Conservation (phyloP, 2,888 invertebrate species). For the Tipula vernalis region DNA sequence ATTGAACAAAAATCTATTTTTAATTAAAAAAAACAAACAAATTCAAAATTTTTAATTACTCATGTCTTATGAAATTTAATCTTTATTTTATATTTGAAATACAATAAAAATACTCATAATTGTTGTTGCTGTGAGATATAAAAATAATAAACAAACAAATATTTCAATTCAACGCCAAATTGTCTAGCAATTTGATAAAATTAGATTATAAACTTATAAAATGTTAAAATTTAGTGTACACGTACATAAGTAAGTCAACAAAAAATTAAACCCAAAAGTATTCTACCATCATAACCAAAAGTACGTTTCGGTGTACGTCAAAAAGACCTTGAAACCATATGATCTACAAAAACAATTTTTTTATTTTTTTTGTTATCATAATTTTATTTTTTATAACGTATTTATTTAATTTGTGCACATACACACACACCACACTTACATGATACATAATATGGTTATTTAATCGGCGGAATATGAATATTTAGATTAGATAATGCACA, state of each 20-base stretch:
- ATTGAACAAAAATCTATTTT: background rate
- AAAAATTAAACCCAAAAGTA: background rate
- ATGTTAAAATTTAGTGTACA: background rate
- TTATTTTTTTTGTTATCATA: background rate
- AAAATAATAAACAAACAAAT: background rate
- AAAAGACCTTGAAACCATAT: background rate
- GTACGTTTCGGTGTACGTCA: background rate
- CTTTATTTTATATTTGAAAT: background rate
- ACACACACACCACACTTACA: background rate
- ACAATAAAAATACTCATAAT: background rate
- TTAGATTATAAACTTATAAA: background rate
- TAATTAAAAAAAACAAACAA: background rate
- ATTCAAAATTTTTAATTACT: background rate
- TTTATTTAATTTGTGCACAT: background rate
- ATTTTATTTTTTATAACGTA: background rate
- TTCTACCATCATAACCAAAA: background rate
- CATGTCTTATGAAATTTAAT: background rate
- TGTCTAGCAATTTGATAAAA: constrained; percentile 4
- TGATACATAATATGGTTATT: background rate
- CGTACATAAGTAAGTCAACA: background rate
- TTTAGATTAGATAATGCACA: background rate
- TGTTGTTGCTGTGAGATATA: background rate
- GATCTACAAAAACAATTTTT: background rate
- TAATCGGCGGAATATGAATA: background rate
- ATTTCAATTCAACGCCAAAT: background rate